These are phyloP conservation scores for Notamacropus eugenii DNA, from an alignment of 2,797 vertebrate genomes.

Conservation along the genomic window DNA sequence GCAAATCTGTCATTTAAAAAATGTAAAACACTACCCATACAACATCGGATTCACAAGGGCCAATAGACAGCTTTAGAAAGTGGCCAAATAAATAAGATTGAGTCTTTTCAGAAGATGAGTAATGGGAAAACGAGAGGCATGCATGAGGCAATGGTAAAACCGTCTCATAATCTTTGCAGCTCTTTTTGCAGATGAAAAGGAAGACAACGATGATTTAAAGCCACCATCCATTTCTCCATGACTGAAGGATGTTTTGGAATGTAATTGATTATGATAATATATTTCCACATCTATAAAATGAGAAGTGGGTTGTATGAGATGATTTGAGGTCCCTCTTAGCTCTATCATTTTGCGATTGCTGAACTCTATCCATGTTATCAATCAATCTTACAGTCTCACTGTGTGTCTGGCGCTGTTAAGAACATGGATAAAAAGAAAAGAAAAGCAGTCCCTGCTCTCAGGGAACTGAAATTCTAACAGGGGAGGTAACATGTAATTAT, in stretches of 20 bases:
- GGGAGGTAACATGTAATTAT: too few relatives aligned
- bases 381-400: not conserved
- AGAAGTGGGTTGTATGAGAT: not conserved
- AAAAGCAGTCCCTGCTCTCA: not conserved
- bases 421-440: not conserved
- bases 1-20: slow-evolving; percentile 15
- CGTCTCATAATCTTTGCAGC: slow-evolving; percentile 38
- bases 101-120: slow-evolving; percentile 43
- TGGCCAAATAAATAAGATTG: slow-evolving; percentile 45
- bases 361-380: not conserved
- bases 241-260: not conserved
- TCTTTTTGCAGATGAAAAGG: slow-evolving; percentile 44
- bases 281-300: slow-evolving; percentile 27
- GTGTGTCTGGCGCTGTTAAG: not conserved
- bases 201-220: slow-evolving; percentile 19
- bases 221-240: slow-evolving; percentile 11
- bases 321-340: not conserved
- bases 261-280: slow-evolving; percentile 29
- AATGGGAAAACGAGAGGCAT: slow-evolving; percentile 26
- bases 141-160: slow-evolving; percentile 43
- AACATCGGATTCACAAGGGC: slow-evolving; percentile 17
- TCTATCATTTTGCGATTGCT: slow-evolving; percentile 16
- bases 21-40: slow-evolving; percentile 26
- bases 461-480: too few relatives aligned
- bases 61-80: slow-evolving; percentile 49